These are phyloP conservation scores for Tenthredo distinguenda DNA, from an alignment of 2,888 invertebrate species.

Conservation along the genomic window DNA sequence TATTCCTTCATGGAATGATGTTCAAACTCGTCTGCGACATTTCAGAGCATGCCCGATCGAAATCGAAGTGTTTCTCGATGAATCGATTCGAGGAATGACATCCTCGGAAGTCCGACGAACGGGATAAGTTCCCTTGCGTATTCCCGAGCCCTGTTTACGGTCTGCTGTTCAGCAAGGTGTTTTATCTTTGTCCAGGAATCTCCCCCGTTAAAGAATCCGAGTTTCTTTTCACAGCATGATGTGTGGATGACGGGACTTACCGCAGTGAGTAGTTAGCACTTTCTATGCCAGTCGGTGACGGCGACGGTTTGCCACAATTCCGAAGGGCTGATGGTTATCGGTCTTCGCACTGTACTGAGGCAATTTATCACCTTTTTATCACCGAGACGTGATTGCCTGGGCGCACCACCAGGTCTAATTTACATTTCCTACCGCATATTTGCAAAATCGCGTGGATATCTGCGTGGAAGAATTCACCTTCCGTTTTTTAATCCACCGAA, in stretches of 20 bases:
- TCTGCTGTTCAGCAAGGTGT: background rate
- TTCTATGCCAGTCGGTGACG: background rate
- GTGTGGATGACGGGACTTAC: background rate
- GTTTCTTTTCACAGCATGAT: slow-evolving; percentile 17
- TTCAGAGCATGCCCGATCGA: too few species aligned
- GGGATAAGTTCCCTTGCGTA: background rate
- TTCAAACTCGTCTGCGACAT: background rate
- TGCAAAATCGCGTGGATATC: background rate
- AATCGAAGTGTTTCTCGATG: too few species aligned
- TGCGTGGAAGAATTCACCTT: background rate
- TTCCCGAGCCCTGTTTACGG: background rate
- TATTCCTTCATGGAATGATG: background rate
- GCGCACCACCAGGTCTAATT: background rate
- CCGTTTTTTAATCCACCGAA: background rate
- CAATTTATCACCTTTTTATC: slow-evolving; percentile 42
- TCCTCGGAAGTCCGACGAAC: background rate
- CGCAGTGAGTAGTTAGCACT: slow-evolving; percentile 17
- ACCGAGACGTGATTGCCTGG: slow-evolving; percentile 12
- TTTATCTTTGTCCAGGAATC: background rate
- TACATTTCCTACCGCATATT: slow-evolving; percentile 35
- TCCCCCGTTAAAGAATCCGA: background rate
- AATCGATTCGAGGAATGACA: background rate
- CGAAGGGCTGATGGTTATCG: slow-evolving; percentile 6
- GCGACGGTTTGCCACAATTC: background rate
- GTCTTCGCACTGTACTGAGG: background rate